A percentile compares a stretch with the other conserved stretches of the same genome.
Conservation (phyloP, 2,888 invertebrate genomes). For the Cataglyphis livida region DNA sequence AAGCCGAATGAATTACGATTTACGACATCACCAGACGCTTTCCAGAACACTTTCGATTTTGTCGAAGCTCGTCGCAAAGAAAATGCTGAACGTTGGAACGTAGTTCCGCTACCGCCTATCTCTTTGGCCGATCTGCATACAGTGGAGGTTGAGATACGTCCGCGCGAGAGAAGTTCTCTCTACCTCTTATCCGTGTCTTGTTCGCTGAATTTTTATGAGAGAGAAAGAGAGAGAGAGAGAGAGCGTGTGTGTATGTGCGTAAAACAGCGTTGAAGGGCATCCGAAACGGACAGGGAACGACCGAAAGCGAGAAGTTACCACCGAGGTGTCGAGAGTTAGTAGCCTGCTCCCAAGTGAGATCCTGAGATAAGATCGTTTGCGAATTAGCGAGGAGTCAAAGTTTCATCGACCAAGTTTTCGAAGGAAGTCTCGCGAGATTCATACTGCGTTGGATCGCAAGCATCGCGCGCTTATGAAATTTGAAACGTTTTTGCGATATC, state of each 20-base stretch:
- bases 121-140: slow-evolving; percentile 69
- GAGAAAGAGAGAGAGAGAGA: background rate
- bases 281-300: slow-evolving; percentile 22
- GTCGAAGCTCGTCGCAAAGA: slow-evolving; percentile 54
- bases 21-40: slow-evolving; percentile 68
- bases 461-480: background rate
- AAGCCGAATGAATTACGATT: slow-evolving; percentile 68
- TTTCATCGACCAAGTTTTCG: slow-evolving; percentile 13
- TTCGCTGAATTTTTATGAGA: slow-evolving; percentile 18
- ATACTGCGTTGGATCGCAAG: slow-evolving; percentile 51
- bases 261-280: slow-evolving; percentile 15
- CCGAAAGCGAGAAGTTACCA: slow-evolving; percentile 71
- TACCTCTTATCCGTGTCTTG: background rate
- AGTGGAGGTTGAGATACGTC: slow-evolving; percentile 68
- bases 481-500: background rate
- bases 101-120: slow-evolving; percentile 57
- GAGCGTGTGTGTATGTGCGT: background rate
- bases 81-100: slow-evolving; percentile 44
- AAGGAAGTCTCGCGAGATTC: slow-evolving; percentile 63
- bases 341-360: slow-evolving; percentile 76
- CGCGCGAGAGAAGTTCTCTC: slow-evolving; percentile 51
- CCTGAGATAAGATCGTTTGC: slow-evolving; percentile 73
- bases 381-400: slow-evolving; percentile 73
- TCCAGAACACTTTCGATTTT: slow-evolving; percentile 51
- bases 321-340: slow-evolving; percentile 80